Evolutionary conservation across 2,888 invertebrate species (phyloP).

Genomic region (Agrotis ipsilon): DNA sequence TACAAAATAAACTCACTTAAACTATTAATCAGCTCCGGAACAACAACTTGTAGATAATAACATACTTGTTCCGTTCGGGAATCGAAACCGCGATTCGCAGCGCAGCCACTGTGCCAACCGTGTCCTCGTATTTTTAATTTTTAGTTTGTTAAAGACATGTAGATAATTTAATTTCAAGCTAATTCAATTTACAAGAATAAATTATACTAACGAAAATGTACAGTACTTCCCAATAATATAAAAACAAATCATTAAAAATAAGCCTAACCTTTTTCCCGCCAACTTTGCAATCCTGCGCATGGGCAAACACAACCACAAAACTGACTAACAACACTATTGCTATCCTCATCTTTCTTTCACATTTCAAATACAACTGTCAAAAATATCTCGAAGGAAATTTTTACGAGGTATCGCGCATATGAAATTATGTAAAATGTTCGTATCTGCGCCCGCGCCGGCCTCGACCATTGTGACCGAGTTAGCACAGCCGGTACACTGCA

Average conservation of each 20-base stretch:
- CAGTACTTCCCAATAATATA: background rate
- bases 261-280: conserved; percentile 79
- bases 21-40: too few relatives aligned
- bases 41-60: too few relatives aligned
- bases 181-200: too few relatives aligned
- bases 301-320: conserved; percentile 60
- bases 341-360: conserved; percentile 43
- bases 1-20: too few relatives aligned
- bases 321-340: conserved; percentile 61
- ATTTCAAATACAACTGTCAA: conserved; percentile 23
- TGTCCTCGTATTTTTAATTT: too few relatives aligned
- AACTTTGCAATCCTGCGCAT: conserved; percentile 83
- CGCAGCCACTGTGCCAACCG: too few relatives aligned
- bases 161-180: too few relatives aligned
- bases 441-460: conserved; percentile 72
- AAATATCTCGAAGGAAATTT: conserved; percentile 36
- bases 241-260: conserved; percentile 7
- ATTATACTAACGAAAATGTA: too few relatives aligned
- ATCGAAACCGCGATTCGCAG: too few relatives aligned
- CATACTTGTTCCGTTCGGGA: too few relatives aligned
- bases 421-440: conserved; percentile 58
- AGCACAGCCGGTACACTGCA: conserved; percentile 66
- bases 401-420: conserved; percentile 38
- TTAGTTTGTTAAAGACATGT: too few relatives aligned
- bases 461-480: conserved; percentile 78